Evolutionary conservation across 1,140 invertebrate species (phyloP), one percentile per base, ranked within the genome.

Genomic region (Glossosoma conforme): DNA sequence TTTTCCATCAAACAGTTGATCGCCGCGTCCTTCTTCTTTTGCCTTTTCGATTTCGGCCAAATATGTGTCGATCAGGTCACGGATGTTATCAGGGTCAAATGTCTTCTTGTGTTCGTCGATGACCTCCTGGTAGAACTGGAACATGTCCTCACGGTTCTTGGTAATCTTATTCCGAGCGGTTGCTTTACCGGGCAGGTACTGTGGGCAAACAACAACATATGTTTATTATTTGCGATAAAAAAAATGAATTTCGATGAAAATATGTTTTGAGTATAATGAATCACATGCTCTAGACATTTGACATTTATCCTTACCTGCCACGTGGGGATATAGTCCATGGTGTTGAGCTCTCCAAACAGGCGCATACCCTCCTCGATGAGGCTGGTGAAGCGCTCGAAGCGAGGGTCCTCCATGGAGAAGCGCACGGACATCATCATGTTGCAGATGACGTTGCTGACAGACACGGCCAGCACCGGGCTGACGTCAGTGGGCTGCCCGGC

Each of bases 371-470:
- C 91, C 56, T 93, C 89, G 55, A 93, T 90, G 3, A 93, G 74
- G 28, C 77, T 67, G 77, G 90, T 91, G 61, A 93, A 87, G 28
- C 87, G 73, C 14, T 78, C 71, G 69, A 94, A 95, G 13, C 80
- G 76, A 1, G 71, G 66, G 59, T 93, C 89, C 11, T 86, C 81
- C 52, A 84, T 78, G 32, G 81, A 79, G 65, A 93, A 96, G 4
- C 90, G 76, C 0, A 90, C 82, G 13, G 87, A 87, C 90, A 96
- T 95, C 53, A 92, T 80, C 22, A 96, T 81, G 18, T 85, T 86
- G 65, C 91, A 93, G 49, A 97, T 93, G 0, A 96, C 89, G 66
- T 96, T 97, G 62, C 86, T 89, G 42, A 94, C 85, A 2, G 87
- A 83, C 49, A 87, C 79, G n/a, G 85, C 83, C 13, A 94, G 73